Conservation (phyloP, 2,113 vertebrate species). For the Phylloscopus whistleri region DNA sequence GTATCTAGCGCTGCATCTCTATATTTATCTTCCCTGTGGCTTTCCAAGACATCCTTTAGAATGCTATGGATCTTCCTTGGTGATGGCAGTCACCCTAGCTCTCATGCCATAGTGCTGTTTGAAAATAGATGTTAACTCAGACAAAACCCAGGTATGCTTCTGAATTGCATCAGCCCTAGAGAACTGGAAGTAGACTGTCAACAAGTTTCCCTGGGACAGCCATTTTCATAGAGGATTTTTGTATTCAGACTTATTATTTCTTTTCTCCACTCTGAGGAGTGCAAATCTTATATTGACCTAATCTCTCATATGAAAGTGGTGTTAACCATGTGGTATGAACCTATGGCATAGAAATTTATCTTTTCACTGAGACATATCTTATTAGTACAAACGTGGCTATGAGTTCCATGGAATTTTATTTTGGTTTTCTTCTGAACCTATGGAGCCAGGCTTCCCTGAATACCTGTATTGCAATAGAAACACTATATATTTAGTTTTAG, state of each 20-base stretch:
- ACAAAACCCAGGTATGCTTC: background rate
- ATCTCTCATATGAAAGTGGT: background rate
- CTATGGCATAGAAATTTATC: background rate
- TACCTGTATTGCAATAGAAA: background rate
- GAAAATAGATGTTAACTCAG: background rate
- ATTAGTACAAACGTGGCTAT: background rate
- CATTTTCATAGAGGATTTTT: background rate
- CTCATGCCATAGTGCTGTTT: background rate
- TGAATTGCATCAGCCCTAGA: background rate
- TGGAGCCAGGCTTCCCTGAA: background rate
- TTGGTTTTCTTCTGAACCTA: background rate
- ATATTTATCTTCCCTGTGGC: background rate
- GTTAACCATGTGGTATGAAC: background rate
- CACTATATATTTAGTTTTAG: background rate
- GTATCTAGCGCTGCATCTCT: background rate
- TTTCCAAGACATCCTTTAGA: background rate
- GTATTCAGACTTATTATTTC: background rate
- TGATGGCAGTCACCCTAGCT: background rate
- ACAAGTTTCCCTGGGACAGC: background rate
- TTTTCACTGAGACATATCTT: background rate
- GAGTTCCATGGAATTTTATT: background rate
- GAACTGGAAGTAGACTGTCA: background rate
- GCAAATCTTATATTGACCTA: background rate
- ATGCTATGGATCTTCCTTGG: background rate
- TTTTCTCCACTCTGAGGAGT: background rate